Base-by-base conservation (phyloP, 2,113 vertebrate species). In the Pomatorhinus ruficollis region DNA sequence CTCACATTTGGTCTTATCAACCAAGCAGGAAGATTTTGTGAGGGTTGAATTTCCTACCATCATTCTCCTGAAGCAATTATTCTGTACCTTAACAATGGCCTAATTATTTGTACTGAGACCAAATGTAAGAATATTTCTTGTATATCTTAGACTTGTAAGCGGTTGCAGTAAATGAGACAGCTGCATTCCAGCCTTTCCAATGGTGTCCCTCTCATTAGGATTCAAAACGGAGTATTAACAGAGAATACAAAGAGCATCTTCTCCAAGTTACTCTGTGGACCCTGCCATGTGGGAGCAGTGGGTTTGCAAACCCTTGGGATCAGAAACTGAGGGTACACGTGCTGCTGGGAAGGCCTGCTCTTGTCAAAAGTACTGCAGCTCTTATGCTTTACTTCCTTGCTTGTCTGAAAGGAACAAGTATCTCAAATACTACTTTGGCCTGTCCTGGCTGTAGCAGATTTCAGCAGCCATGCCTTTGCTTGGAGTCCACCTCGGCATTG, bases 401-500 rank as follows among this genome's bases (percentile, higher is more conserved):
- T 64, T 77, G 24, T 77, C 54, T 78, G 72, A 87, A 83, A 65
- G 54, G 72, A 89, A 27, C 7, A 44, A 70, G 7, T 53, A 24
- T 52, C 50, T 66, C 39, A 63, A 39, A 27, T 12, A 21, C 23
- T 19, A 2, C 30, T 88, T 68, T 45, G 16, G 7, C 63, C 57
- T 78, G n/a, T 54, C 16, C 16, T 45, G 60, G 35, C n/a, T 35
- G 12, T 28, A 79, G 53, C n/a, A 68, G 42, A 57, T 93, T 74
- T 70, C 88, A 90, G 52, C 63, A 91, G 42, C 82, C 8, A 3
- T 42, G 65, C 20, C 59, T 40, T 65, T 74, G 30, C 35, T 52
- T 75, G 27, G 6, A 0, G 0, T 77, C 28, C 31, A 45, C 8
- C 22, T 15, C n/a, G 77, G 23, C 0, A 4, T 5, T 4, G 4